phyloP scores from a whole-genome alignment of 2,888 invertebrate genomes.

The Scaptomyza flava region DNA sequence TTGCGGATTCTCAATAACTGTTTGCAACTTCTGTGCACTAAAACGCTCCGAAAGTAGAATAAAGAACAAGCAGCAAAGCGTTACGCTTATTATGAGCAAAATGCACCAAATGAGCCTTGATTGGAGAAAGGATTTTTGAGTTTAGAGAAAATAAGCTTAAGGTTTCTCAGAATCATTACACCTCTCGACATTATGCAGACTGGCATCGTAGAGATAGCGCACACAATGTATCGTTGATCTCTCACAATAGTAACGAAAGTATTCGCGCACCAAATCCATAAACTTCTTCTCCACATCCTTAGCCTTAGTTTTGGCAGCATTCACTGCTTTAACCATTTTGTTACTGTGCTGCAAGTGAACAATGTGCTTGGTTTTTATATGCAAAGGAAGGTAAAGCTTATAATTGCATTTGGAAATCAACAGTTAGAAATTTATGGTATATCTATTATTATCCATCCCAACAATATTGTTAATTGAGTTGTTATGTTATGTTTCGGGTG shows the following conservation, averaged over 20 bases:
- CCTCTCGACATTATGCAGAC: slow-evolving; percentile 78
- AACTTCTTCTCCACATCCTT: slow-evolving; percentile 38
- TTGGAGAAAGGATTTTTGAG: not conserved
- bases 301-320: not conserved
- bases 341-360: slow-evolving; percentile 19
- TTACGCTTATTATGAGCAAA: slow-evolving; percentile 71
- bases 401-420: slow-evolving; percentile 37
- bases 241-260: slow-evolving; percentile 80
- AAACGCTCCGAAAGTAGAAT: slow-evolving; percentile 73
- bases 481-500: slow-evolving; percentile 63
- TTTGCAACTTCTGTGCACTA: slow-evolving; percentile 74
- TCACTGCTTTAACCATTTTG: slow-evolving; percentile 36
- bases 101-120: slow-evolving; percentile 78
- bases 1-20: slow-evolving; percentile 82
- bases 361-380: slow-evolving; percentile 20
- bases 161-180: slow-evolving; percentile 14
- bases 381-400: not conserved
- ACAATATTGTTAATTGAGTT: slow-evolving; percentile 64
- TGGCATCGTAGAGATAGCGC: slow-evolving; percentile 78
- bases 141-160: no score
- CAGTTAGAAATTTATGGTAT: not conserved
- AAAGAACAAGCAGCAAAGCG: slow-evolving; percentile 67
- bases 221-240: slow-evolving; percentile 82
- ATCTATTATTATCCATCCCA: slow-evolving; percentile 53
- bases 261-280: slow-evolving; percentile 58